phyloP scores from a whole-genome alignment of 2,113 vertebrate species.

The Aldabrachelys gigantea region DNA sequence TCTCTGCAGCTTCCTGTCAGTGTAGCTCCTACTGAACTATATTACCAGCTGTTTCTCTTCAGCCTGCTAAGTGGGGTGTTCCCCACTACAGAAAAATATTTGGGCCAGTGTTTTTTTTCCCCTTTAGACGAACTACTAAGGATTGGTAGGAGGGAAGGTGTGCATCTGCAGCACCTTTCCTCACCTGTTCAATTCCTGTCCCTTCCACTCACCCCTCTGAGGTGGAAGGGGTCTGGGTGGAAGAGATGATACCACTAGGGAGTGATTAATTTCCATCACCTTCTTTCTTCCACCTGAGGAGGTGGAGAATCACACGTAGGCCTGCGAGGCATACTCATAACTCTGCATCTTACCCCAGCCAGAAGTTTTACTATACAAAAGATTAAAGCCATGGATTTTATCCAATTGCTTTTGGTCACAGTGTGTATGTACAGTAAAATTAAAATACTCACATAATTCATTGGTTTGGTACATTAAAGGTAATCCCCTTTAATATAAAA shows the following conservation, averaged over 20 bases:
- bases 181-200: accelerated
- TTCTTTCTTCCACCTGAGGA: background rate
- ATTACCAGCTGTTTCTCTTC: background rate
- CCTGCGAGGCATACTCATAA: background rate
- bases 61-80: background rate
- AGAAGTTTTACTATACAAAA: background rate
- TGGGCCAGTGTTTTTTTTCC: background rate
- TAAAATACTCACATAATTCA: background rate
- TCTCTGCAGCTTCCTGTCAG: background rate
- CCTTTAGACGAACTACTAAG: background rate
- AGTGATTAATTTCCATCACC: background rate
- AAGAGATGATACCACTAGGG: background rate
- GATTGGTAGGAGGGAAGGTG: background rate
- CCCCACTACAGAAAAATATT: background rate
- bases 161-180: background rate
- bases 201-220: accelerated
- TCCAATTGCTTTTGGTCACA: background rate
- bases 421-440: background rate
- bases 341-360: background rate
- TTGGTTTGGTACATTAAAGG: constrained; percentile 13
- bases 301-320: background rate
- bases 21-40: background rate
- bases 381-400: background rate
- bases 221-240: accelerated
- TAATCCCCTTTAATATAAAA: constrained; percentile 6